These are phyloP conservation scores for Pseudorhiza aurosa DNA, from an alignment of 30 jellyfish, hydroid and myxozoan species.

Conservation along the genomic window DNA sequence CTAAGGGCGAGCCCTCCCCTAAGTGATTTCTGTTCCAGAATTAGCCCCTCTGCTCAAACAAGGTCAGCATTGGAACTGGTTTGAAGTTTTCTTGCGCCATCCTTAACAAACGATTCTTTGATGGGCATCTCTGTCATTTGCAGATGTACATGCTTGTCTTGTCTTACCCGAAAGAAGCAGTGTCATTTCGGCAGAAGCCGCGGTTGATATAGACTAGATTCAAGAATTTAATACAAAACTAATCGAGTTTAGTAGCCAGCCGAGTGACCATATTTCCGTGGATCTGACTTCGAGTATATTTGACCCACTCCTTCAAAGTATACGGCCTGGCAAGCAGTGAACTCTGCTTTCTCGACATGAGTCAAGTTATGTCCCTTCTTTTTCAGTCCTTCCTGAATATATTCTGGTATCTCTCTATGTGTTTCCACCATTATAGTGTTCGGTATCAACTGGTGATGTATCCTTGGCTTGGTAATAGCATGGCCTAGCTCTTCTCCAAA, in stretches of 20 bases:
- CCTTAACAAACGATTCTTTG: too few relatives aligned
- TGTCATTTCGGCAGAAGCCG: not conserved
- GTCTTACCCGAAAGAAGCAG: too few relatives aligned
- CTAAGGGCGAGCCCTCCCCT: too few relatives aligned
- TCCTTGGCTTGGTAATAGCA: constrained; percentile 86
- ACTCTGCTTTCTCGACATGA: constrained; percentile 77
- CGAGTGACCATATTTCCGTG: constrained; percentile 96
- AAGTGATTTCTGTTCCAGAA: too few relatives aligned
- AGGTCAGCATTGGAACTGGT: too few relatives aligned
- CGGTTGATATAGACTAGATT: not conserved
- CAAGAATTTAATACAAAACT: not conserved
- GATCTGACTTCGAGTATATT: constrained; percentile 90
- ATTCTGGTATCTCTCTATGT: constrained; percentile 74
- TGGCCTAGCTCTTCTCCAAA: constrained; percentile 90
- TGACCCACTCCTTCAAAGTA: constrained; percentile 77
- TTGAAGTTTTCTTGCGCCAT: too few relatives aligned
- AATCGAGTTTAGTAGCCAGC: constrained; percentile 75
- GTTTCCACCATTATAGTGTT: constrained; percentile 77
- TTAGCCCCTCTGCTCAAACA: too few relatives aligned
- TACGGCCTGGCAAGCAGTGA: constrained; percentile 93
- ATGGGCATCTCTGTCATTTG: too few relatives aligned
- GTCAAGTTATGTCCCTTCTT: constrained; percentile 84
- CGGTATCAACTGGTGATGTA: constrained; percentile 95
- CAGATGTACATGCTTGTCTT: too few relatives aligned
- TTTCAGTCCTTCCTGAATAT: constrained; percentile 71